Base-by-base conservation (phyloP, 2,888 invertebrate genomes). In the Rhyacophila evoluta region DNA sequence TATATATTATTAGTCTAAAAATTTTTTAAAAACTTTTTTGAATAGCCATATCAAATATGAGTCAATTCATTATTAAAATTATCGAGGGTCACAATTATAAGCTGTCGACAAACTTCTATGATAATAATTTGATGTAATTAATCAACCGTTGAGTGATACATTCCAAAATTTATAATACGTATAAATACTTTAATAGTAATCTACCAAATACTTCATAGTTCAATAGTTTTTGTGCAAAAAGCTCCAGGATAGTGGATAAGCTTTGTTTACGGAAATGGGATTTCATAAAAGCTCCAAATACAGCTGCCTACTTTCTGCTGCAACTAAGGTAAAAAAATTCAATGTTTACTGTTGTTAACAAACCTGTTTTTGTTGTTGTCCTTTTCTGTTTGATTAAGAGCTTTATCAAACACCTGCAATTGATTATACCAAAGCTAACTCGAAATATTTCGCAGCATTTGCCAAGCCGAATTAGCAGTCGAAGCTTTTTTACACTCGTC, bases 341-440 rank as follows among this genome's bases (percentile, higher is more conserved):
- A 25, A 1, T 55, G 55, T 55, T 55, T 25, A 55, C 55, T 55
- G 15, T 55, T 55, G 19, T 55, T 55, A 55, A 8, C 55, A 55
- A 55, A 55, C 55, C 15, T 55, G 55, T 55, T 55, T 39, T 55
- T 55, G 55, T 19, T 55, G 19, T 19, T 55, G 25, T 55, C 55
- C 8, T 25, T 41, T 25, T 55, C 2, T 55, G 55, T 55, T 55
- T 55, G 55, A 55, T 55, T 55, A 55, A 55, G 55, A 19, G 55
- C 55, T 55, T 55, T 55, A 55, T 55, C 55, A 55, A 55, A 55
- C 55, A 55, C 55, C 55, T 55, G 55, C 55, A 55, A 55, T 55
- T 55, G 55, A 55, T 55, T 55, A 19, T 55, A 19, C 55, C 8
- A 55, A 55, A 55, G 19, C 25, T 19, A 55, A 55, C 55, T 12